A percentile compares a stretch with the other conserved stretches of the same genome.
These are phyloP conservation scores for Lepeophtheirus salmonis DNA, from an alignment of 1,140 invertebrate genomes.

Conservation along the genomic window DNA sequence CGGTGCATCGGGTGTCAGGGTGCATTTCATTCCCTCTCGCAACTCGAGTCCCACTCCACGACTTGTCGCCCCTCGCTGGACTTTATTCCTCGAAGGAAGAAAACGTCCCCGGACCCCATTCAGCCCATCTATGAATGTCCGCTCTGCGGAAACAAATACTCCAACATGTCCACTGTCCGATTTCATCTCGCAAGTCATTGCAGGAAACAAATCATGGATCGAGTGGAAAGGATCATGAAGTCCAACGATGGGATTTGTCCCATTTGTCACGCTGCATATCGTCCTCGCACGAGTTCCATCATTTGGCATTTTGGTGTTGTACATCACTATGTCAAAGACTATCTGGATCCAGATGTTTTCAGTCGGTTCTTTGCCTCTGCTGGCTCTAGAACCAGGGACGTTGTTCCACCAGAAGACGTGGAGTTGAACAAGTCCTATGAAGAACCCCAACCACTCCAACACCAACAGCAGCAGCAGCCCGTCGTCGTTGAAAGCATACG, in stretches of 20 bases:
- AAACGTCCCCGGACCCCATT: neutral
- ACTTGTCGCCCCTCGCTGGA: neutral
- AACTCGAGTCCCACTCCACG: neutral
- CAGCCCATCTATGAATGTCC: neutral
- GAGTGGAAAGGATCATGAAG: neutral
- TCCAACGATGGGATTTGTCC: neutral
- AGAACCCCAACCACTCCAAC: neutral
- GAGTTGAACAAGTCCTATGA: too few relatives aligned
- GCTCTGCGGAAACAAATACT: neutral
- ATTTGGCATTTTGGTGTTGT: neutral
- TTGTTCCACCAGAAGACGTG: neutral
- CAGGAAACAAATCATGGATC: neutral
- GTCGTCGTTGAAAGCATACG: neutral
- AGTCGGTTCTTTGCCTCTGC: neutral
- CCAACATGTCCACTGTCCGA: neutral
- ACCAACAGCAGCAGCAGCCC: neutral
- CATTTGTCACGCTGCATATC: neutral
- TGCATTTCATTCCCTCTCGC: neutral
- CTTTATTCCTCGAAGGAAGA: neutral
- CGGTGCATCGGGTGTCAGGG: neutral
- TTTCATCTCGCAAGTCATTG: neutral
- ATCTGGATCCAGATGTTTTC: neutral
- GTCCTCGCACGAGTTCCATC: neutral
- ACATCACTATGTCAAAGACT: neutral
- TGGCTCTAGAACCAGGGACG: neutral